Evolutionary conservation across 1,140 invertebrate species (phyloP).

Genomic region (Drosophila kanapiae): DNA sequence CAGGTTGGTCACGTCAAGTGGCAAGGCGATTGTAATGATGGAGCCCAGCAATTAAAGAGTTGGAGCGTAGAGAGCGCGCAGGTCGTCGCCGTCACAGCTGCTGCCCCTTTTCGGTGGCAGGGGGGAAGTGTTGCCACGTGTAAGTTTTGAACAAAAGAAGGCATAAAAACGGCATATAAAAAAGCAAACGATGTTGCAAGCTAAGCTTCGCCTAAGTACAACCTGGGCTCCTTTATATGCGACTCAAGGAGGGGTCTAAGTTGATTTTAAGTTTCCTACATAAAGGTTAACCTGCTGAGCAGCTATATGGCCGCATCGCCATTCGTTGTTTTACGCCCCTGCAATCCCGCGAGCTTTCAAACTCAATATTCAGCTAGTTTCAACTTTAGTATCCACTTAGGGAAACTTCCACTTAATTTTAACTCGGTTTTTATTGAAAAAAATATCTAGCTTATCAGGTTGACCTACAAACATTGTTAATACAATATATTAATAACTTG

Average conservation of each 20-base stretch:
- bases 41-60: slow-evolving; percentile 76
- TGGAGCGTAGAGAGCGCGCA: slow-evolving; percentile 32
- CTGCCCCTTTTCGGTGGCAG: slow-evolving; percentile 13
- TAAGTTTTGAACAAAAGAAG: slow-evolving; percentile 72
- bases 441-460: neutral
- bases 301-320: slow-evolving; percentile 53
- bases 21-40: slow-evolving; percentile 76
- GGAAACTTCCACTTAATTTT: slow-evolving; percentile 42
- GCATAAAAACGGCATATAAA: slow-evolving; percentile 73
- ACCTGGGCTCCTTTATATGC: slow-evolving; percentile 2
- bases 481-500: neutral
- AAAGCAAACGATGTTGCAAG: slow-evolving; percentile 61
- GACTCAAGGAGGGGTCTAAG: slow-evolving; percentile 30
- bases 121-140: slow-evolving; percentile 27
- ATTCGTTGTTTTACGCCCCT: slow-evolving; percentile 44
- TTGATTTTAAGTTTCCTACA: slow-evolving; percentile 60
- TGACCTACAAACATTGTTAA: neutral
- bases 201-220: slow-evolving; percentile 23
- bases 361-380: slow-evolving; percentile 59
- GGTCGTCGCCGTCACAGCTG: slow-evolving; percentile 51
- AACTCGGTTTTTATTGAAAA: slow-evolving; percentile 28
- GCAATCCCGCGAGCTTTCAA: slow-evolving; percentile 45
- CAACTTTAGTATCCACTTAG: slow-evolving; percentile 50
- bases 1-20: slow-evolving; percentile 54
- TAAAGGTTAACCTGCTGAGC: slow-evolving; percentile 67